These are phyloP conservation scores for Lutjanus argentimaculatus DNA, from an alignment of 2,797 vertebrate species.

Conservation along the genomic window DNA sequence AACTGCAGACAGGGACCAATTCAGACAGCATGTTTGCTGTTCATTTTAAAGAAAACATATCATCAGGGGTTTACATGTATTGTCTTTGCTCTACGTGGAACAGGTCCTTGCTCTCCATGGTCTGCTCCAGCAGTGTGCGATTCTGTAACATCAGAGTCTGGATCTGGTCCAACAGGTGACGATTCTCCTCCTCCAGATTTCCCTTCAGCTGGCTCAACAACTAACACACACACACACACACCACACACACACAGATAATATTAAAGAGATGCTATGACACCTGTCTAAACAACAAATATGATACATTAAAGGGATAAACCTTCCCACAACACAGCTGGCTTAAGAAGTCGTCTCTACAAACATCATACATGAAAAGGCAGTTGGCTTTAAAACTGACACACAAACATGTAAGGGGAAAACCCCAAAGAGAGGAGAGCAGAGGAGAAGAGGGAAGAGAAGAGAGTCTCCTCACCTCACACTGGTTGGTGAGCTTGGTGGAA, in stretches of 20 bases:
- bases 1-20: not conserved
- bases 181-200: conserved; percentile 98
- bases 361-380: conserved; percentile 1
- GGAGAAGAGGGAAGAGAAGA: not conserved
- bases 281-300: conserved; percentile 1
- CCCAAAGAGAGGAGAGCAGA: no score
- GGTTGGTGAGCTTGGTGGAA: conserved; percentile 96
- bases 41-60: not conserved
- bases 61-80: conserved; percentile 90
- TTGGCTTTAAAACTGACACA: not conserved
- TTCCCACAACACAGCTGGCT: conserved; percentile 31
- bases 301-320: not conserved
- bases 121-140: conserved; percentile 96
- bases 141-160: conserved; percentile 99
- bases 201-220: conserved; percentile 98
- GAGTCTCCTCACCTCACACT: conserved; percentile 91
- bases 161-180: conserved; percentile 97
- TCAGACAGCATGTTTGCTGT: not conserved
- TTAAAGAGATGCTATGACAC: conserved; percentile 13
- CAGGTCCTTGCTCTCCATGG: conserved; percentile 99
- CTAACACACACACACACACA: conserved; percentile 80
- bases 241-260: not conserved
- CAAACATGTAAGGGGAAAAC: not conserved
- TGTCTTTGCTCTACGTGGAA: conserved; percentile 98
- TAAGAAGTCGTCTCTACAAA: conserved; percentile 3